These are phyloP conservation scores for Pollimyrus isidori DNA, from an alignment of 2,113 vertebrate genomes.

Conservation along the genomic window DNA sequence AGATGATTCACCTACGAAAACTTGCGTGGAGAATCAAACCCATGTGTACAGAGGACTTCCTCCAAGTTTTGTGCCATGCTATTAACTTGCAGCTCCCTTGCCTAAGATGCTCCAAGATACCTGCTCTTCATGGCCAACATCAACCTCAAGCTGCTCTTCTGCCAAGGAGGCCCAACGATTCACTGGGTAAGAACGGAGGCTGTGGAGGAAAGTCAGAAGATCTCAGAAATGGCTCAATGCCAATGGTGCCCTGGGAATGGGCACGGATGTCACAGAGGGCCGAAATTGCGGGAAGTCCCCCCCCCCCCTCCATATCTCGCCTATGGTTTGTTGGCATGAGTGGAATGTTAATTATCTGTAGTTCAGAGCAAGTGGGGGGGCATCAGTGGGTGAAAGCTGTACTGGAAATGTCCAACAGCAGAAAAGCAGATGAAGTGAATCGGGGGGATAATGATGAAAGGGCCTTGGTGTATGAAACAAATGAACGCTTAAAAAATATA, in stretches of 20 bases:
- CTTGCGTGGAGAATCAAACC: not conserved
- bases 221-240: not conserved
- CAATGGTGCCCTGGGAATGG: too few species aligned
- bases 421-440: not conserved
- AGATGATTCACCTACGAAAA: not conserved
- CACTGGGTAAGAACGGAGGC: not conserved
- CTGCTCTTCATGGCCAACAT: not conserved
- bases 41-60: not conserved
- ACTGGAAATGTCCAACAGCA: not conserved
- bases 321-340: conserved; percentile 54
- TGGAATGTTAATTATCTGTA: conserved; percentile 60
- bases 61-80: not conserved
- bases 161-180: not conserved
- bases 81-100: not conserved
- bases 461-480: too few species aligned
- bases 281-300: not conserved
- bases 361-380: not conserved
- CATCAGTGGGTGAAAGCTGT: not conserved
- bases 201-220: not conserved
- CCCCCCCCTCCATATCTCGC: not conserved
- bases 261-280: not conserved
- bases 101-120: not conserved
- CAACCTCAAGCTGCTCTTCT: not conserved
- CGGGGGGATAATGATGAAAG: not conserved
- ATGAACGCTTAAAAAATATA: not conserved